Evolutionary conservation across 2,113 vertebrate species (phyloP), one percentile per base, ranked within the genome.

Genomic region (Platanista minor): DNA sequence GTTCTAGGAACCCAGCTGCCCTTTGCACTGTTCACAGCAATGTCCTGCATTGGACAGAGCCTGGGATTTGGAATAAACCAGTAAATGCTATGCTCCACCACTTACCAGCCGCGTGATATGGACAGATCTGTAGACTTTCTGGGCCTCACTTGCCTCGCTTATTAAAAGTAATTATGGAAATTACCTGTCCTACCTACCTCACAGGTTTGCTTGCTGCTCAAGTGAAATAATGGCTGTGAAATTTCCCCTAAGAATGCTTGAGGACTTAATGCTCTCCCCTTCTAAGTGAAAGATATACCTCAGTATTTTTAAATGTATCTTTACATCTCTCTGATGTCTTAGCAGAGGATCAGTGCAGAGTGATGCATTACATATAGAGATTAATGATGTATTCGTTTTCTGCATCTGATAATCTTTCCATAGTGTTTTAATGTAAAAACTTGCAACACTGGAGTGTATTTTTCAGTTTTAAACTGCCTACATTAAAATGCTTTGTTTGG

Each of bases 331-430:
- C 74, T 49, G 66, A 17, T 67, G 15, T 72, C 74, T 91, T 71
- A 52, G n/a, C 39, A 27, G 29, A 94, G 74, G 15, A 62, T 71
- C 67, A 91, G 27, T 49, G 54, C 23, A 92, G 71, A 87, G 61
- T 59, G 43, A 69, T 91, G 31, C 31, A 36, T 91, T 91, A 57
- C 46, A 31, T 87, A 77, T 43, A 71, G 67, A 94, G 23, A 93
- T 80, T 43, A 66, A 94, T 71, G 52, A 89, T 43, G n/a, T 83
- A 71, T 18, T 94, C 95, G 33, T 78, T 96, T 93, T 61, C 43
- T 90, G 41, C 29, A 41, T 93, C 61, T 90, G 15, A 64, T 91
- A 52, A 83, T 77, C 77, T 80, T 81, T 92, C 83, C 49, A 71
- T 36, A 75, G 52, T 87, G 43, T 61, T 96, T 91, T 83, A 23